Evolutionary conservation across 2,888 invertebrate genomes (phyloP).

Genomic region (Bruchidius siliquastri): DNA sequence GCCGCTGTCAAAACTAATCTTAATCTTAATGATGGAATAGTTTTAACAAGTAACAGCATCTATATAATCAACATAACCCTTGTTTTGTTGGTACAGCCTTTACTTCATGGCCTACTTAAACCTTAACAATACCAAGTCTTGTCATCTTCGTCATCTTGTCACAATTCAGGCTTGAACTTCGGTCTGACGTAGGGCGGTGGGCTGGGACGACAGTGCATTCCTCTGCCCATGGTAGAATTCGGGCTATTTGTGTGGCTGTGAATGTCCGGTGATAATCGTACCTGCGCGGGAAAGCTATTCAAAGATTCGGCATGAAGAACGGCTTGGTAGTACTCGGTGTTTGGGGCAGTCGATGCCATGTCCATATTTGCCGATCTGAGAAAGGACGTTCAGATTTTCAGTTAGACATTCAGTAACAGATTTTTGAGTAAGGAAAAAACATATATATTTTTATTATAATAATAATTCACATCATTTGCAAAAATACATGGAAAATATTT

Average conservation of each 20-base stretch:
- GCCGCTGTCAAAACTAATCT: too few relatives aligned
- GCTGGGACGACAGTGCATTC: conserved; percentile 51
- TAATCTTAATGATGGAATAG: too few relatives aligned
- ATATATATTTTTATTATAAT: too few relatives aligned
- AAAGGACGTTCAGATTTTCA: background rate
- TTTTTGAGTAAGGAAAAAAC: too few relatives aligned
- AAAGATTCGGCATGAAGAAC: background rate
- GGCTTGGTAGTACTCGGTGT: background rate
- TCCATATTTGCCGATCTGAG: background rate
- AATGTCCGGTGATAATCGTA: conserved; percentile 39
- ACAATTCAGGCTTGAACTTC: conserved; percentile 53
- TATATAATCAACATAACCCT: too few relatives aligned
- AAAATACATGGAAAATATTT: too few relatives aligned
- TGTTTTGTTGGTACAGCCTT: background rate
- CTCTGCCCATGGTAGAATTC: conserved; percentile 40
- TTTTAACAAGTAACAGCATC: too few relatives aligned
- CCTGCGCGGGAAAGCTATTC: background rate
- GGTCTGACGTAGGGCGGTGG: conserved; percentile 57
- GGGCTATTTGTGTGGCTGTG: conserved; percentile 42
- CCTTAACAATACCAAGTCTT: conserved; percentile 27
- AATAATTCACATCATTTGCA: too few relatives aligned
- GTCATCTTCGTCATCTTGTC: conserved; percentile 46
- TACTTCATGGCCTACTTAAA: background rate
- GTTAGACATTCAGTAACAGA: too few relatives aligned
- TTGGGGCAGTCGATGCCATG: background rate